Evolutionary conservation across 2,888 invertebrate species (phyloP).

Genomic region (Carterocephalus palaemon): DNA sequence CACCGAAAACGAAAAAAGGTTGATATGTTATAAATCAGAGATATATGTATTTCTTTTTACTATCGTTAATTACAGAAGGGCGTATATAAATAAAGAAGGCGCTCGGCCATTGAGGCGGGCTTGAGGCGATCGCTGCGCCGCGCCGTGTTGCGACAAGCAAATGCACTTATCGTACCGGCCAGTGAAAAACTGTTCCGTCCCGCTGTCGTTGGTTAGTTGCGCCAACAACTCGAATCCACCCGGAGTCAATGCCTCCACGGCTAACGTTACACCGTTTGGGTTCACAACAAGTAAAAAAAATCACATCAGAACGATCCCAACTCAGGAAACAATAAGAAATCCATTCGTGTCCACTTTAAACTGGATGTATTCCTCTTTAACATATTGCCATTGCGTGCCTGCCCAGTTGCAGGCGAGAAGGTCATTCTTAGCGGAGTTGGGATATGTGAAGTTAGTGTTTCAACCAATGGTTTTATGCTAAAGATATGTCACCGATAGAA

Average conservation of each 20-base stretch:
- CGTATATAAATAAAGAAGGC: conserved; percentile 72
- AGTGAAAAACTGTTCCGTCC: conserved; percentile 71
- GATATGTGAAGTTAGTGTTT: no score
- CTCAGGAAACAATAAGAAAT: conserved; percentile 60
- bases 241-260: conserved; percentile 65
- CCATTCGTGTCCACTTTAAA: conserved; percentile 47
- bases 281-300: conserved; percentile 56
- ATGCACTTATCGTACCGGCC: conserved; percentile 78
- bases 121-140: conserved; percentile 63
- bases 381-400: conserved; percentile 1
- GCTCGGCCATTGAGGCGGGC: conserved; percentile 65
- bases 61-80: conserved; percentile 74
- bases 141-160: conserved; percentile 76
- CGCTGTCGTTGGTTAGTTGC: conserved; percentile 69
- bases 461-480: no score
- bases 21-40: conserved; percentile 66
- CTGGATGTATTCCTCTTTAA: conserved; percentile 38
- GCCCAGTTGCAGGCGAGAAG: conserved; percentile 1
- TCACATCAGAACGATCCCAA: conserved; percentile 50
- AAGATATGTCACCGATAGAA: no score
- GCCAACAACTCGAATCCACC: conserved; percentile 59
- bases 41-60: conserved; percentile 67
- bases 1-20: conserved; percentile 45
- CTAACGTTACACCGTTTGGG: conserved; percentile 62
- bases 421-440: background rate